phyloP scores from a whole-genome alignment of 2,888 invertebrate genomes.

The Trachelus stipa region DNA sequence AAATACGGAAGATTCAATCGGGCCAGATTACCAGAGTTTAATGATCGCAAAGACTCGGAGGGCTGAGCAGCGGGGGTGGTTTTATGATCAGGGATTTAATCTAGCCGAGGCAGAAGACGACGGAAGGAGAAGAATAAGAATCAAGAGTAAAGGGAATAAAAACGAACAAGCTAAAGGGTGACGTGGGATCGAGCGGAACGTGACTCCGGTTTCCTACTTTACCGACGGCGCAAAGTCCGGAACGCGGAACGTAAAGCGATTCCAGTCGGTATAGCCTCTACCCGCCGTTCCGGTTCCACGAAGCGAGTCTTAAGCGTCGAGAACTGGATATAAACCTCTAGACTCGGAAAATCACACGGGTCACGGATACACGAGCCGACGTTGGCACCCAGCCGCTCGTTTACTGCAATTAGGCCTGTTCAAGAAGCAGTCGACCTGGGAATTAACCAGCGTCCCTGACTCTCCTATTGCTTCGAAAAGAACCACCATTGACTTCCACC shows the following conservation, averaged over 20 bases:
- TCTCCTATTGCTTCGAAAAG: neutral
- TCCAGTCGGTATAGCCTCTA: slow-evolving; percentile 17
- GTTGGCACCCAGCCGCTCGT: slow-evolving; percentile 38
- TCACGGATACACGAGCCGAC: slow-evolving; percentile 44
- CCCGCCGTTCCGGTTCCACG: slow-evolving; percentile 4
- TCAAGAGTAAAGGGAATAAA: slow-evolving; percentile 26
- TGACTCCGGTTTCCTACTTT: slow-evolving; percentile 32
- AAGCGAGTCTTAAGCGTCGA: neutral
- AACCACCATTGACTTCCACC: neutral
- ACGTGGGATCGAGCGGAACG: slow-evolving; percentile 27
- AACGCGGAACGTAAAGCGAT: slow-evolving; percentile 27
- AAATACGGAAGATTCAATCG: slow-evolving; percentile 47
- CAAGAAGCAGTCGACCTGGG: neutral
- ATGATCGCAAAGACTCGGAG: slow-evolving; percentile 24
- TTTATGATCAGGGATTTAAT: slow-evolving; percentile 49
- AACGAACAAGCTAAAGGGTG: slow-evolving; percentile 26
- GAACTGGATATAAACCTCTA: neutral
- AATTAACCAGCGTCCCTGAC: neutral
- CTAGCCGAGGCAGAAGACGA: slow-evolving; percentile 23
- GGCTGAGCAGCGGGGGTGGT: slow-evolving; percentile 15
- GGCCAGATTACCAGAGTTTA: slow-evolving; percentile 48
- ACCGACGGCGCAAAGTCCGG: slow-evolving; percentile 26
- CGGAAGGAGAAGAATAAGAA: slow-evolving; percentile 26
- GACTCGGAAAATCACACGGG: slow-evolving; percentile 10
- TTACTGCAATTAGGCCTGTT: slow-evolving; percentile 1